Conservation (phyloP, 1,140 invertebrate species). For the Anastrepha obliqua region DNA sequence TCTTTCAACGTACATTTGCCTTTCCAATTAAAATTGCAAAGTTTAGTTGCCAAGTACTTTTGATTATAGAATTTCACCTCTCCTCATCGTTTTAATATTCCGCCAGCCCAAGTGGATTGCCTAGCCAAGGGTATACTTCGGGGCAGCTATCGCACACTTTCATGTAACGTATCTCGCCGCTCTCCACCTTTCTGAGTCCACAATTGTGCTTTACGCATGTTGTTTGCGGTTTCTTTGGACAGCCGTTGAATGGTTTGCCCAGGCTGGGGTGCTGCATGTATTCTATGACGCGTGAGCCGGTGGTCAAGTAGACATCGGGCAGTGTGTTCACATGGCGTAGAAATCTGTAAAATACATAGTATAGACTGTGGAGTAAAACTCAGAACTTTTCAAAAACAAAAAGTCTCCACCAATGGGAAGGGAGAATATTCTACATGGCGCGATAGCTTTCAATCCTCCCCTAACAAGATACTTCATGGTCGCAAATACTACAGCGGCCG, state of each 20-base stretch:
- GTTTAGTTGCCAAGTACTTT: not conserved
- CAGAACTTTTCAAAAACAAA: not conserved
- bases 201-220: constrained; percentile 67
- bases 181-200: constrained; percentile 67
- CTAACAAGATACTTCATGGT: too few species aligned
- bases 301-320: constrained; percentile 76
- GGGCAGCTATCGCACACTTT: constrained; percentile 74
- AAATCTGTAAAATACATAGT: constrained; percentile 69
- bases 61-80: not conserved
- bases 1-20: not conserved
- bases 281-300: constrained; percentile 66
- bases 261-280: constrained; percentile 67
- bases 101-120: constrained; percentile 71
- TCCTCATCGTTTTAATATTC: not conserved
- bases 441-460: too few species aligned
- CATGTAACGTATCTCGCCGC: constrained; percentile 72
- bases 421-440: too few species aligned
- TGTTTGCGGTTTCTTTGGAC: constrained; percentile 61
- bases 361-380: not conserved
- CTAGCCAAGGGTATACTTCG: constrained; percentile 74
- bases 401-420: too few species aligned
- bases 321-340: constrained; percentile 74
- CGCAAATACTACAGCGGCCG: too few species aligned
- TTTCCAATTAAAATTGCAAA: not conserved
- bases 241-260: constrained; percentile 66